Conservation (phyloP, 2,888 invertebrate species). For the Pseudoips prasinana region DNA sequence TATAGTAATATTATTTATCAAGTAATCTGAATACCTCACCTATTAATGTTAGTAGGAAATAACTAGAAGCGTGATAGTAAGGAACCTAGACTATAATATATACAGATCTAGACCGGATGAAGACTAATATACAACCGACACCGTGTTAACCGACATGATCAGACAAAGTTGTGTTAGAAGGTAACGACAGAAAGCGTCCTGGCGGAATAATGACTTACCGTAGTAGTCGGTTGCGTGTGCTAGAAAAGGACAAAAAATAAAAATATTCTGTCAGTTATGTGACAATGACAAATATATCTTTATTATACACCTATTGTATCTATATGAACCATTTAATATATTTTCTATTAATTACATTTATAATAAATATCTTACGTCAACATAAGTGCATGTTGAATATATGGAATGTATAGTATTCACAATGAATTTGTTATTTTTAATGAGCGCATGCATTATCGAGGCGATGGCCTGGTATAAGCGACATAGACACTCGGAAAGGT, state of each 20-base stretch:
- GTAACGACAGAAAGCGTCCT: slow-evolving; percentile 62
- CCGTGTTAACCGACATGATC: slow-evolving; percentile 65
- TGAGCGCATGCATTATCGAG: slow-evolving; percentile 62
- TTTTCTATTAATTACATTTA: slow-evolving; percentile 24
- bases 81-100: slow-evolving; percentile 56
- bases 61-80: slow-evolving; percentile 76
- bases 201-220: slow-evolving; percentile 96
- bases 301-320: slow-evolving; percentile 19
- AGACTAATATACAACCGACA: slow-evolving; percentile 67
- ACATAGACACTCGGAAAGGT: too few species aligned
- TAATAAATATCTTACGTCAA: slow-evolving; percentile 30
- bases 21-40: slow-evolving; percentile 66
- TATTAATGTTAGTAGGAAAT: slow-evolving; percentile 71
- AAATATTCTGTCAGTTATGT: slow-evolving; percentile 64
- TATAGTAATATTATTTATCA: slow-evolving; percentile 46
- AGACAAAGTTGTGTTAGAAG: slow-evolving; percentile 51
- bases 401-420: slow-evolving; percentile 46
- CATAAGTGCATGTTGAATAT: slow-evolving; percentile 24
- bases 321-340: slow-evolving; percentile 28
- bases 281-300: slow-evolving; percentile 26
- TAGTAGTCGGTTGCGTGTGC: slow-evolving; percentile 99
- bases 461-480: slow-evolving; percentile 27
- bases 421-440: slow-evolving; percentile 47
- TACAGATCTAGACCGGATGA: slow-evolving; percentile 61
- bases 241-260: slow-evolving; percentile 79